These are phyloP conservation scores for Tetanocera ferruginea DNA, from an alignment of 2,888 invertebrate species.

Conservation along the genomic window DNA sequence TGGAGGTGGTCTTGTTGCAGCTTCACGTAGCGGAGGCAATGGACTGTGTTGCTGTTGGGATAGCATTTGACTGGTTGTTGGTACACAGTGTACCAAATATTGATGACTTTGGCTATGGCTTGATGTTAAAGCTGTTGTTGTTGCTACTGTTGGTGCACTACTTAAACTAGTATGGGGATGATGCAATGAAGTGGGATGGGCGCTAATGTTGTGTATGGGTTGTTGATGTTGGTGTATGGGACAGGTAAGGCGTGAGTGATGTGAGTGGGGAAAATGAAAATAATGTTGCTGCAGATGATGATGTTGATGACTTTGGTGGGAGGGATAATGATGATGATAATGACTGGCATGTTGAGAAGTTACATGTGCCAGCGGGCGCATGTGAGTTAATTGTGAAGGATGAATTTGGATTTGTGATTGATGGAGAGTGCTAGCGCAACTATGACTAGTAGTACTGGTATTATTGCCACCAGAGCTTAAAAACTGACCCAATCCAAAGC, in stretches of 20 bases:
- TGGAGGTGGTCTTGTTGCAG: conserved; percentile 49
- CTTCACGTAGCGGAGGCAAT: conserved; percentile 64
- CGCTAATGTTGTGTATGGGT: conserved; percentile 41
- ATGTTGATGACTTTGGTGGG: conserved; percentile 44
- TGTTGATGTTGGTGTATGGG: conserved; percentile 48
- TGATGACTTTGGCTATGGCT: conserved; percentile 66
- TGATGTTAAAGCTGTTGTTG: conserved; percentile 60
- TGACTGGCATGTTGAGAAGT: conserved; percentile 41
- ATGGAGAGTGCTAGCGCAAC: conserved; percentile 57
- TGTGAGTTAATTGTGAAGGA: conserved; percentile 22
- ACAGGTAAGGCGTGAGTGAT: conserved; percentile 43
- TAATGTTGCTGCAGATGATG: conserved; percentile 41
- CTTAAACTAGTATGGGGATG: conserved; percentile 49
- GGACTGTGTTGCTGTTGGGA: conserved; percentile 59
- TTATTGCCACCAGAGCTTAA: conserved; percentile 71
- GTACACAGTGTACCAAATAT: conserved; percentile 66
- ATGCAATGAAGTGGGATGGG: conserved; percentile 35
- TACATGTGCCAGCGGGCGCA: background rate
- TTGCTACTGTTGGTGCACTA: conserved; percentile 65
- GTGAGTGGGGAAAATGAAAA: conserved; percentile 41
- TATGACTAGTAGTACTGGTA: conserved; percentile 62
- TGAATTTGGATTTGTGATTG: conserved; percentile 22
- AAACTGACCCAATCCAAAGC: conserved; percentile 91
- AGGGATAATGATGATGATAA: conserved; percentile 46
- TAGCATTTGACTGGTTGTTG: conserved; percentile 60